A percentile compares a stretch with the other conserved stretches of the same genome.
phyloP scores from a whole-genome alignment of 2,888 invertebrate genomes.

The Sthenelais limicola region DNA sequence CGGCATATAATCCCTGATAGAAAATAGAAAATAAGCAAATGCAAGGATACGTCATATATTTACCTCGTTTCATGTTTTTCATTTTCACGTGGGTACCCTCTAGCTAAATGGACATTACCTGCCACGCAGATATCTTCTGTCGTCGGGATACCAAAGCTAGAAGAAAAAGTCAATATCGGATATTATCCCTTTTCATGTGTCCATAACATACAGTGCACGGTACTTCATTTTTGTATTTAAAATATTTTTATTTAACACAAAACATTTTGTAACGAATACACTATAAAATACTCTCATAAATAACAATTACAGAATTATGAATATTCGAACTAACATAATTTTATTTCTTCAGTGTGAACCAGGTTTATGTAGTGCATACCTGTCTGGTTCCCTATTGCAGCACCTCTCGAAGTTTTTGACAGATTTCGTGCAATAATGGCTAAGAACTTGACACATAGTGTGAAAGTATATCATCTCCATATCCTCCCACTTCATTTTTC shows the following conservation, averaged over 20 bases:
- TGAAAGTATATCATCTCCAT: background rate
- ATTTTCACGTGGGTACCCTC: constrained; percentile 21
- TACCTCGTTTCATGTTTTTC: too few species aligned
- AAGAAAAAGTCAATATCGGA: background rate
- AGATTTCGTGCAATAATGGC: background rate
- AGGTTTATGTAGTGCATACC: background rate
- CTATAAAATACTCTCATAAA: background rate
- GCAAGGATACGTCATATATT: too few species aligned
- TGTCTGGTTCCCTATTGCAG: background rate
- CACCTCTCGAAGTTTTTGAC: background rate
- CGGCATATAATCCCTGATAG: too few species aligned
- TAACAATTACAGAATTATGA: background rate
- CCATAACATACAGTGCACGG: background rate
- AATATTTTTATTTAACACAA: background rate
- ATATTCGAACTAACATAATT: background rate
- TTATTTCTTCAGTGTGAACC: background rate
- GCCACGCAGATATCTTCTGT: background rate
- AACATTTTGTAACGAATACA: background rate
- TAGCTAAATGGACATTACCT: background rate
- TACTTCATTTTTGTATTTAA: background rate
- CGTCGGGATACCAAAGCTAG: background rate
- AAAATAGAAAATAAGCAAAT: too few species aligned
- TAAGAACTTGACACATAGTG: background rate
- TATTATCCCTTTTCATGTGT: background rate
- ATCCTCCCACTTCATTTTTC: background rate